phyloP scores from a whole-genome alignment of 92 coral and sea anemone species.

The Porites divaricata region DNA sequence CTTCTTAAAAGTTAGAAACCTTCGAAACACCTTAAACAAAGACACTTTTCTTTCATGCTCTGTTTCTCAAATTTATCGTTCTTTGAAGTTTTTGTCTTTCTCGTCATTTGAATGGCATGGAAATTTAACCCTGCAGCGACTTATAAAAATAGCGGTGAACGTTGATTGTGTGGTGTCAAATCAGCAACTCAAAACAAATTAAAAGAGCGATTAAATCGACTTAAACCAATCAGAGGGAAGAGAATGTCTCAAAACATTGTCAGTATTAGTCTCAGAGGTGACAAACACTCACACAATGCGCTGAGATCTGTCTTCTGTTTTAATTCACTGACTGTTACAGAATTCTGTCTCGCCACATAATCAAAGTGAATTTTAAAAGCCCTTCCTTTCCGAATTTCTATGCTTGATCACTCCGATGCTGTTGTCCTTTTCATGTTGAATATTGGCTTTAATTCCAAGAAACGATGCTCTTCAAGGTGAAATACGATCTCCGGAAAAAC shows the following conservation, averaged over 20 bases:
- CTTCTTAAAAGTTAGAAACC: not conserved
- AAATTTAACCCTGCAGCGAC: constrained; percentile 60
- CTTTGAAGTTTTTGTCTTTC: not conserved
- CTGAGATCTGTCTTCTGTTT: constrained; percentile 17
- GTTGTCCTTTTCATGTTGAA: constrained; percentile 36
- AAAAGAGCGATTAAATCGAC: constrained; percentile 57
- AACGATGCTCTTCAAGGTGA: constrained; percentile 23
- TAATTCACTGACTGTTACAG: constrained; percentile 21
- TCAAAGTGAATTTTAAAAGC: constrained; percentile 19
- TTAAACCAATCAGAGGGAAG: constrained; percentile 57
- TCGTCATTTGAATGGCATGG: constrained; percentile 51
- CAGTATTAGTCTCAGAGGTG: constrained; percentile 17
- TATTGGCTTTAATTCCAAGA: constrained; percentile 20
- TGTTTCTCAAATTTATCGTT: constrained; percentile 16
- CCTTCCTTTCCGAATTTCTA: not conserved
- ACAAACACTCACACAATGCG: constrained; percentile 30
- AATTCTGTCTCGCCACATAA: constrained; percentile 16
- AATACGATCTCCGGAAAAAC: constrained; percentile 49
- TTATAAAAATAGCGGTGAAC: constrained; percentile 65
- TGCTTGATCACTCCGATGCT: constrained; percentile 9
- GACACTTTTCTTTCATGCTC: constrained; percentile 15
- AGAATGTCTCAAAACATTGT: constrained; percentile 50
- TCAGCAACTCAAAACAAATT: constrained; percentile 50
- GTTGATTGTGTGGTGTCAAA: constrained; percentile 56
- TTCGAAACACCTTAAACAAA: constrained; percentile 16